phyloP scores from a whole-genome alignment of 35 echinoderm and acorn worm species.

The Chiridota heheva region DNA sequence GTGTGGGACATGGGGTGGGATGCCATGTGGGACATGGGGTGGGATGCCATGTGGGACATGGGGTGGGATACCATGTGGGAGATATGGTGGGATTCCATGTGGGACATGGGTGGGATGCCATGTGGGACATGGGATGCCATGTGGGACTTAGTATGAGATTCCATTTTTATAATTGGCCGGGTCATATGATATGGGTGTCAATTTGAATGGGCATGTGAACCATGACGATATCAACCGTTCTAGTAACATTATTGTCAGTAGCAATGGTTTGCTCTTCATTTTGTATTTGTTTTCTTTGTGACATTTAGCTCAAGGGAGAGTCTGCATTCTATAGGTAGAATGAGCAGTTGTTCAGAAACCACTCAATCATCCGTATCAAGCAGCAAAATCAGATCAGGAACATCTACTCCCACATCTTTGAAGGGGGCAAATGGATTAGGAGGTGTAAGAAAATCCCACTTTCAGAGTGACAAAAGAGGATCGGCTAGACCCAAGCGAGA shows the following conservation, averaged over 20 bases:
- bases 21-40: too few relatives aligned
- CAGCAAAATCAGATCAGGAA: background rate
- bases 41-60: too few relatives aligned
- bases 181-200: background rate
- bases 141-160: background rate
- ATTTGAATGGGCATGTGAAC: background rate
- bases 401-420: slow-evolving; percentile 20
- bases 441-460: slow-evolving; percentile 2
- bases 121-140: background rate
- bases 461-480: background rate
- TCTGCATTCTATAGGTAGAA: slow-evolving; percentile 23
- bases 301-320: slow-evolving; percentile 32
- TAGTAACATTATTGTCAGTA: background rate
- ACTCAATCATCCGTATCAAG: background rate
- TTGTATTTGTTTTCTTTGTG: background rate
- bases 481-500: slow-evolving; percentile 3
- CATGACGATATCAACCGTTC: background rate
- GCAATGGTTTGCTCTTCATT: background rate
- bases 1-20: too few relatives aligned
- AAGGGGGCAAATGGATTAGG: slow-evolving; percentile 7
- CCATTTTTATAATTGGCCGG: background rate
- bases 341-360: slow-evolving; percentile 16
- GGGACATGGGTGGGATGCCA: too few relatives aligned
- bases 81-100: too few relatives aligned
- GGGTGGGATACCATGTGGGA: too few relatives aligned